phyloP scores from a whole-genome alignment of 2,888 invertebrate genomes.

The Patella ulyssiponensis region DNA sequence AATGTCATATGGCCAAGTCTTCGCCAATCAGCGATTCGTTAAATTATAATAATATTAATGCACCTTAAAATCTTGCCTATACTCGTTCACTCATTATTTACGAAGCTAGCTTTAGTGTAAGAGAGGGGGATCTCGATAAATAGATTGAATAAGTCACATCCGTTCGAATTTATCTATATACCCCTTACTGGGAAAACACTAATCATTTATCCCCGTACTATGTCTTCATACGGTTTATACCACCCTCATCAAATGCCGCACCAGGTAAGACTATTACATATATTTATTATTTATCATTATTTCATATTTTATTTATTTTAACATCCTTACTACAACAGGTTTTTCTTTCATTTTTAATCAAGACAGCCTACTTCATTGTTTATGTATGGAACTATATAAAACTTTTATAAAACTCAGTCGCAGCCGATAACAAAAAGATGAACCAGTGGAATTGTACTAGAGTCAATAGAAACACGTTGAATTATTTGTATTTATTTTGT shows the following conservation, averaged over 20 bases:
- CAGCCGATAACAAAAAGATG: too few relatives aligned
- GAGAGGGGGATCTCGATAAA: neutral
- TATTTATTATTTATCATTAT: conserved; percentile 10
- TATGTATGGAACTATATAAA: too few relatives aligned
- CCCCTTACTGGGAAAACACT: conserved; percentile 4
- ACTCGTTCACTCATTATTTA: conserved; percentile 34
- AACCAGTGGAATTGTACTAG: too few relatives aligned
- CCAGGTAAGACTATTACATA: conserved; percentile 32
- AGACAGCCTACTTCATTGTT: too few relatives aligned
- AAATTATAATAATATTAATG: conserved; percentile 8
- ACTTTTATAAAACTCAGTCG: too few relatives aligned
- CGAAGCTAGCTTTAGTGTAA: conserved; percentile 20
- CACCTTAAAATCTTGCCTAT: neutral
- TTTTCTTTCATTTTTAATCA: too few relatives aligned
- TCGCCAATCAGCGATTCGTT: conserved; percentile 3
- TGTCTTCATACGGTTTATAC: conserved; percentile 40
- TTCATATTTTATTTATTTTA: conserved; percentile 8
- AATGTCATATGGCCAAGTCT: too few relatives aligned
- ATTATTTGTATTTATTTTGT: too few relatives aligned
- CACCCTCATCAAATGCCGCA: conserved; percentile 38
- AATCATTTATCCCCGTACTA: neutral
- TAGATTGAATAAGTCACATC: neutral
- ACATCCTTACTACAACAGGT: too few relatives aligned
- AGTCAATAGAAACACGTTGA: too few relatives aligned
- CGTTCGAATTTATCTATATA: neutral